Conservation (phyloP, 2,888 invertebrate species). For the Aleiodes alternator region DNA sequence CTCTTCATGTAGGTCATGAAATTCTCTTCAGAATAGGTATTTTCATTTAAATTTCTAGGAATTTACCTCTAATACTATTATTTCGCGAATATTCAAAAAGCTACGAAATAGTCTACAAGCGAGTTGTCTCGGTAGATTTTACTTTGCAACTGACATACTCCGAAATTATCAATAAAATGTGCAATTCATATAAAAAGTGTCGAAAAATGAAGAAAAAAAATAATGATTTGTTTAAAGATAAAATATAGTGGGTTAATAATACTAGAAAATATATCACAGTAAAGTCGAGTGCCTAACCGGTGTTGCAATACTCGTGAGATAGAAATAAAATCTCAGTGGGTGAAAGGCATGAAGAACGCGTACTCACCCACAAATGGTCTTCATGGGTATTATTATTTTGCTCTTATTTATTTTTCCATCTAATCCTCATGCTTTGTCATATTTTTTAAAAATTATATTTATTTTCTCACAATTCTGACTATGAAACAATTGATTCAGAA, state of each 20-base stretch:
- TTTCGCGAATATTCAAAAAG: no score
- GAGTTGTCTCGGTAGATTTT: no score
- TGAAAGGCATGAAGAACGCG: constrained; percentile 42
- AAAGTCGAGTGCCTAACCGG: constrained; percentile 13
- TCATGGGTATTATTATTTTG: constrained; percentile 32
- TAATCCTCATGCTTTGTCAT: background rate
- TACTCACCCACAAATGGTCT: constrained; percentile 44
- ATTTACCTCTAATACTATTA: no score
- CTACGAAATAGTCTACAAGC: no score
- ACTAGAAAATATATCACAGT: constrained; percentile 36
- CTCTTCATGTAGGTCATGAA: no score
- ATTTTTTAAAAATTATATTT: constrained; percentile 26
- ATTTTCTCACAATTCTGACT: constrained; percentile 8
- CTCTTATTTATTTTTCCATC: constrained; percentile 33
- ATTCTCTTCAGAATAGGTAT: background rate
- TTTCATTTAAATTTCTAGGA: no score
- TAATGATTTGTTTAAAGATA: background rate
- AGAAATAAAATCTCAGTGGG: constrained; percentile 24
- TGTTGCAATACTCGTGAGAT: constrained; percentile 43
- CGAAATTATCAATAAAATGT: no score
- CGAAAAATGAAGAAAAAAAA: no score
- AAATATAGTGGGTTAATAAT: constrained; percentile 26
- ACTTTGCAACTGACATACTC: no score
- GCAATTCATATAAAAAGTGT: no score
- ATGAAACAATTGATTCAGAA: background rate